These are phyloP conservation scores for Bombus consobrinus DNA, from an alignment of 1,140 invertebrate species.

Conservation along the genomic window DNA sequence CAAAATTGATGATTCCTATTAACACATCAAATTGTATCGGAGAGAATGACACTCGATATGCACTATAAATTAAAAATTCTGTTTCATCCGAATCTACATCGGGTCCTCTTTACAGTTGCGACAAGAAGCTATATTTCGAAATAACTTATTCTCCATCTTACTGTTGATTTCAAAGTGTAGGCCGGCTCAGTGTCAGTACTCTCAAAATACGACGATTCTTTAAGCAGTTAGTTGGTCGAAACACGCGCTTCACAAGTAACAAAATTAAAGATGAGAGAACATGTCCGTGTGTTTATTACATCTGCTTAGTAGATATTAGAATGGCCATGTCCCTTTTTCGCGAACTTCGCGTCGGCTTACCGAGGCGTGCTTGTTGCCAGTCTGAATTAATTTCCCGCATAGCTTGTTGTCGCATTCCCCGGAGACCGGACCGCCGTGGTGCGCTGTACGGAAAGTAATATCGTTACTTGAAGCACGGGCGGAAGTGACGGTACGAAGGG, in stretches of 20 bases:
- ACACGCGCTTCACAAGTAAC: not conserved
- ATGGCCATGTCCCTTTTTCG: conserved; percentile 4
- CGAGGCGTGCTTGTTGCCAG: conserved; percentile 53
- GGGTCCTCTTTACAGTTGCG: not conserved
- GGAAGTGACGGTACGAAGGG: conserved; percentile 40
- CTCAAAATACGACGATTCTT: not conserved
- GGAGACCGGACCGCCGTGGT: conserved; percentile 30
- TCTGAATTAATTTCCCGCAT: conserved; percentile 67
- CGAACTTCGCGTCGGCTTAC: conserved; percentile 53
- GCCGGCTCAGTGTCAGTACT: not conserved
- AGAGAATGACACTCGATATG: too few relatives aligned
- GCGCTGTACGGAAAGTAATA: conserved; percentile 59
- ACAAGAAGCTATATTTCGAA: not conserved
- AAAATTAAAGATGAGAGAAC: conserved; percentile 35
- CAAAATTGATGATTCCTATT: not conserved
- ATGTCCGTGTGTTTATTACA: conserved; percentile 46
- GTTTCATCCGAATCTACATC: conserved; percentile 1
- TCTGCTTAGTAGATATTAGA: conserved; percentile 41
- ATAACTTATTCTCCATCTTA: not conserved
- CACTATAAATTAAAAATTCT: not conserved
- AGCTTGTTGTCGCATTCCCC: conserved; percentile 66
- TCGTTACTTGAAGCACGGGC: conserved; percentile 40
- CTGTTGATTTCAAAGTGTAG: not conserved
- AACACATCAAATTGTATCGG: too few relatives aligned
- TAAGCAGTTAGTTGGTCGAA: not conserved